Conservation (phyloP, 2,113 vertebrate genomes). For the Neolamprologus falcicula region DNA sequence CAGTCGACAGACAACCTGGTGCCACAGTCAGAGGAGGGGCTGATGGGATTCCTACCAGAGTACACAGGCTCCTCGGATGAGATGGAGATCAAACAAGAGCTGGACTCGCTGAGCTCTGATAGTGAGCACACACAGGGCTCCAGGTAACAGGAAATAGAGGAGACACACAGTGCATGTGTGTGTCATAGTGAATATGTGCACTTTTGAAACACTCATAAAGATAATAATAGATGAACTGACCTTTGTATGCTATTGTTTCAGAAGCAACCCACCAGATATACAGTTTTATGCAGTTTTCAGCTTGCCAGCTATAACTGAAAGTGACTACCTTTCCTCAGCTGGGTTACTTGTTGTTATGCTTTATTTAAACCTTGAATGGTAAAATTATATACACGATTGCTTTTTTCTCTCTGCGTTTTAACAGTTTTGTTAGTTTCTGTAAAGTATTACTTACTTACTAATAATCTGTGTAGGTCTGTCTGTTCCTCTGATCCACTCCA, state of each 20-base stretch:
- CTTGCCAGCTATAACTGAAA: background rate
- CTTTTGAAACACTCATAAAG: background rate
- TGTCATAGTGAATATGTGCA: background rate
- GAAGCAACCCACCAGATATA: background rate
- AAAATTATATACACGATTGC: background rate
- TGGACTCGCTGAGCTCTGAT: constrained; percentile 70
- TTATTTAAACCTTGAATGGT: background rate
- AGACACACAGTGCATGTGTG: background rate
- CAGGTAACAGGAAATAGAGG: constrained; percentile 51
- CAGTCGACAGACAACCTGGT: constrained; percentile 78
- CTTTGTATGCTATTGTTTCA: background rate
- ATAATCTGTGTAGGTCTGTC: background rate
- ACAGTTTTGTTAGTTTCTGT: background rate
- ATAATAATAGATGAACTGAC: background rate
- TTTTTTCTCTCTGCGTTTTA: background rate
- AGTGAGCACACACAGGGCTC: constrained; percentile 64
- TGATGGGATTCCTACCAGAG: constrained; percentile 85
- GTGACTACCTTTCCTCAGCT: background rate
- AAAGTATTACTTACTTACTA: background rate
- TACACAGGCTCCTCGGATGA: constrained; percentile 93
- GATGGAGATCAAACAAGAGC: constrained; percentile 81
- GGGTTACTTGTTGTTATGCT: background rate
- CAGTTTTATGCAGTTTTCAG: background rate
- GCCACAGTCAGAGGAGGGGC: constrained; percentile 77
- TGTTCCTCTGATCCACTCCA: background rate